phyloP scores from a whole-genome alignment of 2,113 vertebrate species.

The Mesoclemmys tuberculata region DNA sequence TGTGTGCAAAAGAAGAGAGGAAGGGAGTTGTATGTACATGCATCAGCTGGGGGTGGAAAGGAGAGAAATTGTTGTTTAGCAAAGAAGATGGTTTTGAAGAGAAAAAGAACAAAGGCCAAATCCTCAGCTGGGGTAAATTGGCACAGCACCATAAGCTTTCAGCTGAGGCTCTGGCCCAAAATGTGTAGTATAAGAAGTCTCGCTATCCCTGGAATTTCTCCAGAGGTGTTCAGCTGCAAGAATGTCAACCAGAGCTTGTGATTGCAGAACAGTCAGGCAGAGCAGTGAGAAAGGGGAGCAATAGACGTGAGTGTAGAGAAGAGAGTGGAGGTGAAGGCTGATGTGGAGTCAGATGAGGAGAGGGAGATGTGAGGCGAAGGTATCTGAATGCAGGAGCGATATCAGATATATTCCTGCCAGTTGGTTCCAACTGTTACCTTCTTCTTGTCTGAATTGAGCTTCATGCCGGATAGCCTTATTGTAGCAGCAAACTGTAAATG shows the following conservation, averaged over 20 bases:
- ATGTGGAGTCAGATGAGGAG: neutral
- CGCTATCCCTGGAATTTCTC: neutral
- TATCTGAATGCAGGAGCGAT: neutral
- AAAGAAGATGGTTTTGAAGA: neutral
- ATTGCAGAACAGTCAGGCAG: neutral
- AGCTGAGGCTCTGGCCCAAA: neutral
- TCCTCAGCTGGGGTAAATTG: neutral
- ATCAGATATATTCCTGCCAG: neutral
- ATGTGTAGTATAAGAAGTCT: neutral
- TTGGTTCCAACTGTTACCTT: neutral
- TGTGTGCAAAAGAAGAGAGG: neutral
- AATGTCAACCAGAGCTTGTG: neutral
- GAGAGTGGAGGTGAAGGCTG: neutral
- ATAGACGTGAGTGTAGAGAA: neutral
- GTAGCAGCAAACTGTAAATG: neutral
- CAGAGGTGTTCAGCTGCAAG: neutral
- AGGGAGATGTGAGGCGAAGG: neutral
- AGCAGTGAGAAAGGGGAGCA: neutral
- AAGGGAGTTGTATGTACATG: neutral
- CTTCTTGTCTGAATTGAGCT: neutral
- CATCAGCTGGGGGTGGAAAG: neutral
- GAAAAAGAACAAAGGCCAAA: neutral
- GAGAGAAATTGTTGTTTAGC: neutral
- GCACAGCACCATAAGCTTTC: neutral
- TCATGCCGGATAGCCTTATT: neutral